Percentiles rank a stretch among this genome's conserved stretches.
Conservation (phyloP, 2,888 invertebrate species). For the Busseola fusca region DNA sequence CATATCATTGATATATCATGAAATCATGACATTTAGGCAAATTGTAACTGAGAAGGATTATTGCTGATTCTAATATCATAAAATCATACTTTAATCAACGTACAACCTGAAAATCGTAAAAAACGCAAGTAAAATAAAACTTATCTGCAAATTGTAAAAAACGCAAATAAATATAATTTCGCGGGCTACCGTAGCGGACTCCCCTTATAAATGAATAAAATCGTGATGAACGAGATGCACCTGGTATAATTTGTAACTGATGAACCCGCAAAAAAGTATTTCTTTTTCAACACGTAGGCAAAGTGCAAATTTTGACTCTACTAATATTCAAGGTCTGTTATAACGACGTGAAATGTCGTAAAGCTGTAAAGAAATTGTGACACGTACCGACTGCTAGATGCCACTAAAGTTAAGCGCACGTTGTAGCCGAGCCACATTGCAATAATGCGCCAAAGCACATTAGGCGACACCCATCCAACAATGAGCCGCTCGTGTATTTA, state of each 20-base stretch:
- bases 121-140: not conserved
- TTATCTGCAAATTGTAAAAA: not conserved
- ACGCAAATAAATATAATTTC: not conserved
- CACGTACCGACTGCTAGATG: not conserved
- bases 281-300: constrained; percentile 6
- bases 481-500: not conserved
- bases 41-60: not conserved
- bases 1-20: not conserved
- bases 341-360: constrained; percentile 1
- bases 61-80: not conserved
- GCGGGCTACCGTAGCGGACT: not conserved
- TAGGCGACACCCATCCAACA: not conserved
- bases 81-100: not conserved
- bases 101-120: not conserved
- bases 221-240: too few species aligned
- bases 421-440: not conserved
- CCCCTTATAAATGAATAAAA: not conserved
- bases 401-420: not conserved
- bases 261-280: not conserved
- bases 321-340: constrained; percentile 21
- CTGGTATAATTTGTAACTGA: not conserved
- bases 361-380: constrained; percentile 16
- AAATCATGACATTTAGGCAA: not conserved
- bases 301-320: constrained; percentile 19
- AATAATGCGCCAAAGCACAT: not conserved